Evolutionary conservation across 2,888 invertebrate species (phyloP).

Genomic region (Xestia c-nigrum): DNA sequence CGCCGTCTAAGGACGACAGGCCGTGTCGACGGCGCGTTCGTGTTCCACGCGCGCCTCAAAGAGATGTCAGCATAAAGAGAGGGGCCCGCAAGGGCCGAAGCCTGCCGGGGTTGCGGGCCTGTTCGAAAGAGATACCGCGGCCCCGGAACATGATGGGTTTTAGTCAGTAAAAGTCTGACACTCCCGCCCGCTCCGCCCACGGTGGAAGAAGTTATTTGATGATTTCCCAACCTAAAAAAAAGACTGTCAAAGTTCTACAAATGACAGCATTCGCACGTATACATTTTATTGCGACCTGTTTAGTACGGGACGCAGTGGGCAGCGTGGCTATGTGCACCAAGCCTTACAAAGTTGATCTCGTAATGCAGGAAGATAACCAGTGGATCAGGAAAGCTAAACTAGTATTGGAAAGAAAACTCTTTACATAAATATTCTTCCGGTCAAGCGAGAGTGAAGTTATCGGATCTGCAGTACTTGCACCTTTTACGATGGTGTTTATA

Average conservation of each 20-base stretch:
- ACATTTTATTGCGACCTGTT: neutral
- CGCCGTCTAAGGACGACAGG: no score
- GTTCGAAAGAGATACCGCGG: no score
- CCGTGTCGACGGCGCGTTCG: no score
- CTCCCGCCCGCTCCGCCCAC: no score
- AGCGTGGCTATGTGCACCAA: neutral
- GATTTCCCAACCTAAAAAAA: no score
- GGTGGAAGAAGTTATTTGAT: no score
- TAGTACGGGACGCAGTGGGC: neutral
- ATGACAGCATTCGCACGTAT: neutral
- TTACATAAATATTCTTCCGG: constrained; percentile 54
- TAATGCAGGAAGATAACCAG: constrained; percentile 56
- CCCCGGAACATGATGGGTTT: no score
- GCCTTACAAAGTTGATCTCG: constrained; percentile 39
- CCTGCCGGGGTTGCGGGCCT: no score
- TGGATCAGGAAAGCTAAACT: constrained; percentile 60
- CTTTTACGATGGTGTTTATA: neutral
- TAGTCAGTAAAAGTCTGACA: no score
- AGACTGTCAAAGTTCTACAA: neutral
- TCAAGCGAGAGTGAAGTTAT: constrained; percentile 38
- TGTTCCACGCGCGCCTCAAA: no score
- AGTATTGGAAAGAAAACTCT: constrained; percentile 51
- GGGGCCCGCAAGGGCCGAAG: no score
- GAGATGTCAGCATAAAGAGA: no score
- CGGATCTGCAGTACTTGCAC: neutral